Conservation (phyloP, 2,797 vertebrate genomes). For the Galagoides demidoff region DNA sequence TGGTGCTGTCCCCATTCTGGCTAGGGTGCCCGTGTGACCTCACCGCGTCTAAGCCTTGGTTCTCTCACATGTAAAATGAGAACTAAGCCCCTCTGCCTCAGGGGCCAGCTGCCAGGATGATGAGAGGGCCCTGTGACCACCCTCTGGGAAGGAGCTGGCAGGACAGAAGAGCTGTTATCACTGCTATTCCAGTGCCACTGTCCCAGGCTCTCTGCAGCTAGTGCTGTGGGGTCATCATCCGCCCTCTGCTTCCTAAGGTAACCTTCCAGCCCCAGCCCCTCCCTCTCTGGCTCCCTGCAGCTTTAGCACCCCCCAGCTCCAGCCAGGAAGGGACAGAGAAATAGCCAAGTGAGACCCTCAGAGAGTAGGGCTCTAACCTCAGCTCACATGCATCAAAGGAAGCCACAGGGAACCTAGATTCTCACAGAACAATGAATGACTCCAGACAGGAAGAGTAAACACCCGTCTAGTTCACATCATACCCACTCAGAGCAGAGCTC, state of each 20-base stretch:
- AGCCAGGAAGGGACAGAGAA: not conserved
- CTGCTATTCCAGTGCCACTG: not conserved
- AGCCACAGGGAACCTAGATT: not conserved
- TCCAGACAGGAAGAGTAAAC: not conserved
- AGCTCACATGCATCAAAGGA: not conserved
- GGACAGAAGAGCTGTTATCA: not conserved
- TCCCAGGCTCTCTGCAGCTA: not conserved
- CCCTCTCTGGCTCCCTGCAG: not conserved
- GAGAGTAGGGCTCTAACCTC: not conserved
- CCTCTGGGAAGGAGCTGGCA: not conserved
- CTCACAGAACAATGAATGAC: not conserved
- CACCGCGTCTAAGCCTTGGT: not conserved
- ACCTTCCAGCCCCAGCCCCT: not conserved
- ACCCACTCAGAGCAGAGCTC: not conserved
- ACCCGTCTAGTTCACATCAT: not conserved
- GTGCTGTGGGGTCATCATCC: not conserved
- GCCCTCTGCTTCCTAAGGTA: not conserved
- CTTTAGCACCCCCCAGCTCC: not conserved
- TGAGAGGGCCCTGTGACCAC: not conserved
- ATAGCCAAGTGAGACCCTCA: not conserved
- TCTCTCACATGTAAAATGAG: not conserved
- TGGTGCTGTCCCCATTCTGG: not conserved
- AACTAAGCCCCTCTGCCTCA: not conserved
- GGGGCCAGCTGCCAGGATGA: not conserved
- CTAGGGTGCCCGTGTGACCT: accelerated